These are phyloP conservation scores for Paralichthys olivaceus DNA, from an alignment of 2,113 vertebrate genomes.

Conservation along the genomic window DNA sequence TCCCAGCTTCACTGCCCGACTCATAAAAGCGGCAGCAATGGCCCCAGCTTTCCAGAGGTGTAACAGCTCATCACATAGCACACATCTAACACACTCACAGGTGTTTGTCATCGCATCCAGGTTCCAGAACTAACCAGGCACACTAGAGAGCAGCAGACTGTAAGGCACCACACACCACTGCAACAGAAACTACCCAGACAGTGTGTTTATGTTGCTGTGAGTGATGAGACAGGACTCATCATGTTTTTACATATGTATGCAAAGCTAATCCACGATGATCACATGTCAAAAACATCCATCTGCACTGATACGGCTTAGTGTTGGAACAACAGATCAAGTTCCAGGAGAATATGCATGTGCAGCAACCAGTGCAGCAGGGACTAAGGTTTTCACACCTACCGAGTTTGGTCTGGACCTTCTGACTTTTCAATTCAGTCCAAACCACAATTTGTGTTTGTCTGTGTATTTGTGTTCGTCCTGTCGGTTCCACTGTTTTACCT, in stretches of 20 bases:
- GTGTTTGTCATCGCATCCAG: constrained; percentile 53
- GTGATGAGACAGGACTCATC: neutral
- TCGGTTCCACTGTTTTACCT: neutral
- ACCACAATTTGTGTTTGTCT: too few relatives aligned
- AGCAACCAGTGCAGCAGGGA: neutral
- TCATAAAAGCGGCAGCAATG: constrained; percentile 31
- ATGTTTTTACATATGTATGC: constrained; percentile 1
- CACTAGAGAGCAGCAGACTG: constrained; percentile 36
- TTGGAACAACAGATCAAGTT: constrained; percentile 8
- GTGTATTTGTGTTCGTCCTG: too few relatives aligned
- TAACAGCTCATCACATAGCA: constrained; percentile 75
- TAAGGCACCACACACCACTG: constrained; percentile 2
- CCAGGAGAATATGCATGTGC: neutral
- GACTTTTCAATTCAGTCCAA: too few relatives aligned
- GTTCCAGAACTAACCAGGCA: constrained; percentile 65
- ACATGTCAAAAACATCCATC: constrained; percentile 21
- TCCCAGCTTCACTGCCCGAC: constrained; percentile 61
- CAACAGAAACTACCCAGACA: neutral
- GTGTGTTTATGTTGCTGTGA: neutral
- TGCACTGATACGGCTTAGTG: neutral
- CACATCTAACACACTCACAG: constrained; percentile 15
- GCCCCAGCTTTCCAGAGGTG: constrained; percentile 78
- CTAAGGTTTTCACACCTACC: too few relatives aligned
- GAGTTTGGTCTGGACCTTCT: too few relatives aligned
- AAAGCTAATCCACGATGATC: constrained; percentile 27